Conservation (phyloP, 2,888 invertebrate genomes). For the Ligdia adustata region DNA sequence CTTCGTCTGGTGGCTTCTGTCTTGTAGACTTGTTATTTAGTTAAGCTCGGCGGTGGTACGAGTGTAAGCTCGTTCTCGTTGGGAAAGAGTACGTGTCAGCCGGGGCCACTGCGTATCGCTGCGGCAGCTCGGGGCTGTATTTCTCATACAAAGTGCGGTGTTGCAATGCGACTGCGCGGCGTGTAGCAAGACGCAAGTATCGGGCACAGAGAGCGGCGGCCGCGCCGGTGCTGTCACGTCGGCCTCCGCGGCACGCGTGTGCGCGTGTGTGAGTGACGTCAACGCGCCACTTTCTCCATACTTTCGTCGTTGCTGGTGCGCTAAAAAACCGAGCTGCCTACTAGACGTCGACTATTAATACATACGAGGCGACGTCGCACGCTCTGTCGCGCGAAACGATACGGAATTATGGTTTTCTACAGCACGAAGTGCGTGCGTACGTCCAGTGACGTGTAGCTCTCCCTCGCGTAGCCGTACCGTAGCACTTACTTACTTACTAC, state of each 20-base stretch:
- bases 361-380: constrained; percentile 70
- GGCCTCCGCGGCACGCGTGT: constrained; percentile 57
- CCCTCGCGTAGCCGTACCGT: constrained; percentile 37
- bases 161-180: constrained; percentile 60
- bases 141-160: constrained; percentile 70
- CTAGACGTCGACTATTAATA: constrained; percentile 77
- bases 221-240: constrained; percentile 47
- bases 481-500: constrained; percentile 10
- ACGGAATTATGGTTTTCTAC: constrained; percentile 71
- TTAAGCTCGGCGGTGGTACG: constrained; percentile 41
- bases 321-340: constrained; percentile 77
- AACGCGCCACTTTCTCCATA: constrained; percentile 82
- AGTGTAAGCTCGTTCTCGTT: constrained; percentile 53
- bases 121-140: constrained; percentile 58
- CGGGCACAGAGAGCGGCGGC: constrained; percentile 66
- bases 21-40: constrained; percentile 29
- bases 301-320: constrained; percentile 80
- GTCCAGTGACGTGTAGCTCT: constrained; percentile 47
- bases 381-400: constrained; percentile 72
- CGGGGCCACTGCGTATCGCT: constrained; percentile 73
- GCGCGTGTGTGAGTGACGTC: constrained; percentile 81
- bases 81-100: constrained; percentile 80
- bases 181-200: constrained; percentile 70
- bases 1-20: constrained; percentile 43
- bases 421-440: constrained; percentile 53